Evolutionary conservation across 2,113 vertebrate species (phyloP).

Genomic region (Antennarius striatus): DNA sequence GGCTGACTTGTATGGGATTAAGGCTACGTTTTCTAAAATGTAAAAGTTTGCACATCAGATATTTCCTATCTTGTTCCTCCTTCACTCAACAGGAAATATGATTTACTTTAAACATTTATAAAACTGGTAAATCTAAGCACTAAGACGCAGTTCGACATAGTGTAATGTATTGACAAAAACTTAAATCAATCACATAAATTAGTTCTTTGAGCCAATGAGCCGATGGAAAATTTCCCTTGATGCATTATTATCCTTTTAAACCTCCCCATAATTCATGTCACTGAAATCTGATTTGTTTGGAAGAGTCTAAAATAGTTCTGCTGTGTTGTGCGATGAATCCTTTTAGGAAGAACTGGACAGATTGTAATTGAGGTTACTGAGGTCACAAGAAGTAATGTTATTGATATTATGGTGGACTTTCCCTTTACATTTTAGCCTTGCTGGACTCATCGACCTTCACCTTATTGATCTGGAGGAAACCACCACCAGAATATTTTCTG

Average conservation of each 20-base stretch:
- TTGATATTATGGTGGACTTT: background rate
- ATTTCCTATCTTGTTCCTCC: background rate
- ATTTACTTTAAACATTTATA: background rate
- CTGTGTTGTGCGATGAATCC: background rate
- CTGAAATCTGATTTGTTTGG: background rate
- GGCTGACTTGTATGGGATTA: background rate
- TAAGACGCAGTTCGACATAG: background rate
- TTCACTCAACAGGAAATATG: background rate
- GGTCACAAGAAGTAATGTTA: background rate
- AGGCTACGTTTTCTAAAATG: background rate
- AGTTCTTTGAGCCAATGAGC: background rate
- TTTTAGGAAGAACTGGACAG: background rate
- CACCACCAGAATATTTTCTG: background rate
- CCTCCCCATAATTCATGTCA: constrained; percentile 1
- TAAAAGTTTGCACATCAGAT: background rate
- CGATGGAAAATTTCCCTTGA: background rate
- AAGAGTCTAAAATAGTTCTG: constrained; percentile 1
- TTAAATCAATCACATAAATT: background rate
- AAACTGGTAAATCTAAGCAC: too few relatives aligned
- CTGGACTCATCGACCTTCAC: constrained; percentile 19
- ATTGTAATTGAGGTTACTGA: background rate
- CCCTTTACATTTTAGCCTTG: background rate
- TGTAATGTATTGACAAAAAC: background rate
- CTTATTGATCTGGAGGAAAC: constrained; percentile 23
- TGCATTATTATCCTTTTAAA: background rate